Evolutionary conservation across 2,113 vertebrate species (phyloP), one percentile per base, ranked within the genome.

Genomic region (Hucho hucho): DNA sequence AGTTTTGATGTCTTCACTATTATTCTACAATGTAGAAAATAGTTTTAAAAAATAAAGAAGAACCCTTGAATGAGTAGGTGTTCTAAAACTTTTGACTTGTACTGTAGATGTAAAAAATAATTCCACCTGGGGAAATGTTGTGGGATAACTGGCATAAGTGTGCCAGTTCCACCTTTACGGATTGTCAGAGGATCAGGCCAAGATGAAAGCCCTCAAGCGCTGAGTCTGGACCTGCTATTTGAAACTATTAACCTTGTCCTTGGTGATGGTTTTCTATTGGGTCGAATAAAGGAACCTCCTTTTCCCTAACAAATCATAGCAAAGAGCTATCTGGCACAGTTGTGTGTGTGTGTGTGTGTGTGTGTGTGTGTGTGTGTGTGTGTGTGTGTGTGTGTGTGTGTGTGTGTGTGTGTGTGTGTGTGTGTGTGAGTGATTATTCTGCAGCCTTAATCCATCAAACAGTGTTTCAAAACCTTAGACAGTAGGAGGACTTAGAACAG

Each of bases 391-490:
- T 43, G 37, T 43, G 22, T 84, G 79, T 84, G 18, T 20, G 13
- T 4, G 16, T 37, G 32, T 37, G 32, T 37, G 32, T 43, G 37
- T 43, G 32, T 32, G 6, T 32, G 32, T 32, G 86, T 91, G 86
- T 85, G 84, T 88, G 28, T 29, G 18, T 32, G 70, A 26, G 24
- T 26, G 56, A 53, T 18, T 53, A 53, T 53, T 53, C 16, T 14
- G 16, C 49, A 53, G 14, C 4, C 49, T 53, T 91, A 92, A 92
- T 91, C 89, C 91, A 87, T 89, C 89, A 88, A 87, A 91, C 88
- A 91, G 89, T 86, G 89, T 92, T 90, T 86, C 89, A 88, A 89
- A 92, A 91, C 89, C 91, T 88, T 89, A 88, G 91, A 90, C 90
- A 92, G 84, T 85, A 87, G 87, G 83, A 89, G 89, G 89, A 81